Evolutionary conservation across 2,113 vertebrate species (phyloP).

Genomic region (Sclerurus mexicanus): DNA sequence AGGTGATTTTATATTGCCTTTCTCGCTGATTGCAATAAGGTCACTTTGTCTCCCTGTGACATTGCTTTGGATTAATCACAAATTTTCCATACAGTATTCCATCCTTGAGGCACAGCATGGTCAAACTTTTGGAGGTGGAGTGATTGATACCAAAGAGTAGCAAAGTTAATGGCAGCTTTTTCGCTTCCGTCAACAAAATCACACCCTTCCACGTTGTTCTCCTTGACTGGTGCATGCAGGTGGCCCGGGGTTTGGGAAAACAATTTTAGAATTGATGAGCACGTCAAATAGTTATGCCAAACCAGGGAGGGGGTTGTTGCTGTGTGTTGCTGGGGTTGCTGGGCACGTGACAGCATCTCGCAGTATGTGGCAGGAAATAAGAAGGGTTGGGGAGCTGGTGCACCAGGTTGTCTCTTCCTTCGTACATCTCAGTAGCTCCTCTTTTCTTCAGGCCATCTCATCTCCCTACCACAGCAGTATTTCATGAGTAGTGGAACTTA

Average conservation of each 20-base stretch:
- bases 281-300: background rate
- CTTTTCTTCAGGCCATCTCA: background rate
- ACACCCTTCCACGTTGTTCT: background rate
- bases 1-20: background rate
- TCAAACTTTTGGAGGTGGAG: background rate
- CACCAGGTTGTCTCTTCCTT: background rate
- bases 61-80: constrained; percentile 22
- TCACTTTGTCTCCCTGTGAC: background rate
- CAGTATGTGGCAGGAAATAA: background rate
- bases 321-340: background rate
- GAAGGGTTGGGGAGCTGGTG: accelerated
- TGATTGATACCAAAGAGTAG: background rate
- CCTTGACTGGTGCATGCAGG: background rate
- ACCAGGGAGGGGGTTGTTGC: accelerated
- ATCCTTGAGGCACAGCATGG: background rate
- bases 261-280: background rate
- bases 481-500: background rate
- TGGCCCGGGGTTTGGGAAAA: background rate
- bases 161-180: background rate
- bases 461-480: background rate
- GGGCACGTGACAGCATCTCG: background rate
- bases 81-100: background rate
- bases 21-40: background rate
- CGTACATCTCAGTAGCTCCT: background rate
- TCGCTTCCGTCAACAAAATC: background rate